Evolutionary conservation across 1,140 invertebrate species (phyloP).

Genomic region (Aricia agestis): DNA sequence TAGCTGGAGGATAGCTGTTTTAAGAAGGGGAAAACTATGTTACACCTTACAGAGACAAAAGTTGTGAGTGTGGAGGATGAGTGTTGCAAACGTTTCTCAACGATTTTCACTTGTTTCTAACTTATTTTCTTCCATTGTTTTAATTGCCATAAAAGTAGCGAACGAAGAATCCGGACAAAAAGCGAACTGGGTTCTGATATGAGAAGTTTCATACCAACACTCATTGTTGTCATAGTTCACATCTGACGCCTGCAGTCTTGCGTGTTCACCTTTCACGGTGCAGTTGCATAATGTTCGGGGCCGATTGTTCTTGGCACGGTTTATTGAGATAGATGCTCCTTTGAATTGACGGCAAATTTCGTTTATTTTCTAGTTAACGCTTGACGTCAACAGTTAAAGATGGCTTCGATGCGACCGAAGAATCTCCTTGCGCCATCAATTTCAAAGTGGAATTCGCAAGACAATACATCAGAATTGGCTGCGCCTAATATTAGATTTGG

Average conservation of each 20-base stretch:
- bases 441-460: conserved; percentile 31
- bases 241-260: conserved; percentile 4
- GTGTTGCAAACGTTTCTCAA: background rate
- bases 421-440: conserved; percentile 33
- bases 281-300: conserved; percentile 39
- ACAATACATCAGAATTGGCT: conserved; percentile 17
- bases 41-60: background rate
- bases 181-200: background rate
- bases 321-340: conserved; percentile 21
- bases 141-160: background rate
- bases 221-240: conserved; percentile 13
- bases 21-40: background rate
- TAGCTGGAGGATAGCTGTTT: too few species aligned
- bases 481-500: conserved; percentile 51
- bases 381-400: background rate
- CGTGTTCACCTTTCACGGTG: conserved; percentile 41
- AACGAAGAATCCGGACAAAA: background rate
- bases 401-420: background rate
- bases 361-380: background rate
- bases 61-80: background rate
- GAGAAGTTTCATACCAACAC: background rate
- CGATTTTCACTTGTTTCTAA: background rate
- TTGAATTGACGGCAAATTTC: background rate
- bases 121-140: background rate
- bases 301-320: conserved; percentile 54